phyloP scores from a whole-genome alignment of 2,888 invertebrate species.

The Zygothrica quintamaculata region DNA sequence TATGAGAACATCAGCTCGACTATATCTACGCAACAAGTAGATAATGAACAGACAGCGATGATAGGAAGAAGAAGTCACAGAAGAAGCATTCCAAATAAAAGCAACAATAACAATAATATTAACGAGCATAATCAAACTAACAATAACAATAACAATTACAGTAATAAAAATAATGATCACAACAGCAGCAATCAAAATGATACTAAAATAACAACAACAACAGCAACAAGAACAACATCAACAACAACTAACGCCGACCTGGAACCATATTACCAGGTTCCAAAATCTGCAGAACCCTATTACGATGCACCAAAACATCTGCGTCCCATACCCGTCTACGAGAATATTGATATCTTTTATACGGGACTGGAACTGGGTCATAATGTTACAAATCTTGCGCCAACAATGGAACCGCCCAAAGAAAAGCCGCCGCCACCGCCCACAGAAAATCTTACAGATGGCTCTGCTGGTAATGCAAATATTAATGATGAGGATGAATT shows the following conservation, averaged over 20 bases:
- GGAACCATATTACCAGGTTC: slow-evolving; percentile 84
- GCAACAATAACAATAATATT: slow-evolving; percentile 51
- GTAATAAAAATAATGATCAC: slow-evolving; percentile 43
- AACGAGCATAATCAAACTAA: slow-evolving; percentile 59
- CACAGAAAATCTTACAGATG: slow-evolving; percentile 67
- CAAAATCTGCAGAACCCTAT: slow-evolving; percentile 83
- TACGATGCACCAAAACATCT: slow-evolving; percentile 84
- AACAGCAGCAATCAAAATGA: slow-evolving; percentile 41
- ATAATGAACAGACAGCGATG: slow-evolving; percentile 66
- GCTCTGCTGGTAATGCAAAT: slow-evolving; percentile 9
- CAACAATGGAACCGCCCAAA: slow-evolving; percentile 89
- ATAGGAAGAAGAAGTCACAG: slow-evolving; percentile 50
- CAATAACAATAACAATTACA: slow-evolving; percentile 53
- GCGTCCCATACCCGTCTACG: slow-evolving; percentile 86
- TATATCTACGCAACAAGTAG: slow-evolving; percentile 76
- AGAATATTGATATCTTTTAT: slow-evolving; percentile 87
- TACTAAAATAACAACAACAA: too few relatives aligned
- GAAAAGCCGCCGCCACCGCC: slow-evolving; percentile 95
- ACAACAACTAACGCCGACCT: slow-evolving; percentile 38
- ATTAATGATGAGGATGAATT: slow-evolving; percentile 60
- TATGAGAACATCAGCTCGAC: slow-evolving; percentile 85
- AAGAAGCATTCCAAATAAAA: slow-evolving; percentile 72
- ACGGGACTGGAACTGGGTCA: slow-evolving; percentile 63
- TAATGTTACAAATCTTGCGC: slow-evolving; percentile 5
- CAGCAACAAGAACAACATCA: slow-evolving; percentile 31